Percentiles rank a stretch among this genome's conserved stretches.
Conservation (phyloP, 1,140 invertebrate species). For the Diabrotica virgifera region DNA sequence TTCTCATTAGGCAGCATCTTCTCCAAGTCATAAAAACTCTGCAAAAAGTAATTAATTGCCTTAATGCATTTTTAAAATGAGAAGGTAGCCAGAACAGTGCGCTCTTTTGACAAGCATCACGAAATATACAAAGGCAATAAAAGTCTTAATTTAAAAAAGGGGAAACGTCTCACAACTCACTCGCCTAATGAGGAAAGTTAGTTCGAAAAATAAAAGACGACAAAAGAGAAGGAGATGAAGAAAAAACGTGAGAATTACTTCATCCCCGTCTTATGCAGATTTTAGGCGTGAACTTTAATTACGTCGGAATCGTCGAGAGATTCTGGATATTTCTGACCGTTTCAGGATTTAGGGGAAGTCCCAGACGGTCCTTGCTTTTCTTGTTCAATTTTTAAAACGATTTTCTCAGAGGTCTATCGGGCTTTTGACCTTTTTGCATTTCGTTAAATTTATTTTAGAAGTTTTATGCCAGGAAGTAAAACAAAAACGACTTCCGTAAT, state of each 20-base stretch:
- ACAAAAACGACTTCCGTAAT: no score
- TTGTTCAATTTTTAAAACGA: background rate
- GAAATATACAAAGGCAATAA: conserved; percentile 1
- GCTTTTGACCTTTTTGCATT: background rate
- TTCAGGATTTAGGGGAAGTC: background rate
- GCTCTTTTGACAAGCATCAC: background rate
- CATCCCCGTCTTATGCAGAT: conserved; percentile 1
- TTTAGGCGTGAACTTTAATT: background rate
- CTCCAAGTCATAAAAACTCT: background rate
- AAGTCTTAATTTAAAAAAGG: conserved; percentile 3
- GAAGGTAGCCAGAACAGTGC: background rate
- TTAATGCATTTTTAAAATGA: background rate
- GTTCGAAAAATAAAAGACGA: background rate
- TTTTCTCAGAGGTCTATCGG: background rate
- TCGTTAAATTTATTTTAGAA: no score
- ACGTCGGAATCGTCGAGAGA: background rate
- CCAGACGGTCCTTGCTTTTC: background rate
- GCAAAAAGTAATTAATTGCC: background rate
- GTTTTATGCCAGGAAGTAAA: no score
- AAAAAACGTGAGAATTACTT: conserved; percentile 3
- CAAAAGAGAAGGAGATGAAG: background rate
- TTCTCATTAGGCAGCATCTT: no score
- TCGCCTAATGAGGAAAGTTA: background rate
- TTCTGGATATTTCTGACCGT: background rate
- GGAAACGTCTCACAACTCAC: background rate